Percentiles rank a stretch among this genome's conserved stretches.
Conservation (phyloP, 2,888 invertebrate species). For the Chloromyia formosa region DNA sequence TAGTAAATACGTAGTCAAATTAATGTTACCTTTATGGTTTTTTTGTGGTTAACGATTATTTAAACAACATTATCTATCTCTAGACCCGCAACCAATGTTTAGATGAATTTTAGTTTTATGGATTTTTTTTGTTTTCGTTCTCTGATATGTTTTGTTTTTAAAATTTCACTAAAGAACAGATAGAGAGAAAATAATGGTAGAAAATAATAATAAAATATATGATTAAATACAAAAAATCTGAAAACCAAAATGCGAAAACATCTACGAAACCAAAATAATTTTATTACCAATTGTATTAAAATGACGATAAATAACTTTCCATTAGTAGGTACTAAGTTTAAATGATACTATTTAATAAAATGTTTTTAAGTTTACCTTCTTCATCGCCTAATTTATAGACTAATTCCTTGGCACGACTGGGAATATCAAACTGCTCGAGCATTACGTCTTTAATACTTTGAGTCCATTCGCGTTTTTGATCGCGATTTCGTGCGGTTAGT, state of each 20-base stretch:
- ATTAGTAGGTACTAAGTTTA: no score
- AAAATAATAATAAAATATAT: conserved; percentile 10
- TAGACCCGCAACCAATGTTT: conserved; percentile 40
- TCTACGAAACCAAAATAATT: conserved; percentile 3
- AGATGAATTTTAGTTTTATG: conserved; percentile 14
- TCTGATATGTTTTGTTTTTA: conserved; percentile 28
- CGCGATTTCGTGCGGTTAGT: conserved; percentile 64
- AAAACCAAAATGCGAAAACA: conserved; percentile 3
- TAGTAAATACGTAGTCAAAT: no score
- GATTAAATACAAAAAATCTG: background rate
- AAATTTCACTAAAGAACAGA: conserved; percentile 35
- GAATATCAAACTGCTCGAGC: conserved; percentile 94
- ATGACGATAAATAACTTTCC: background rate
- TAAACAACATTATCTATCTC: conserved; percentile 28
- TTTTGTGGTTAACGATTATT: conserved; percentile 30
- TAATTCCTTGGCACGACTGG: conserved; percentile 91
- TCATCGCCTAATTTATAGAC: conserved; percentile 74
- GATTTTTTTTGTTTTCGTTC: conserved; percentile 16
- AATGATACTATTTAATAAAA: no score
- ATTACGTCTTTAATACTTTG: conserved; percentile 76
- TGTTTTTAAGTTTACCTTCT: conserved; percentile 63
- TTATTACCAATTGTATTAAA: conserved; percentile 1
- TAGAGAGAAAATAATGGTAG: conserved; percentile 18
- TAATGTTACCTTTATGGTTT: conserved; percentile 25
- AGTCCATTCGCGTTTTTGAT: conserved; percentile 64